Evolutionary conservation across 2,888 invertebrate species (phyloP), one percentile per base, ranked within the genome.

Genomic region (Melanargia galathea): DNA sequence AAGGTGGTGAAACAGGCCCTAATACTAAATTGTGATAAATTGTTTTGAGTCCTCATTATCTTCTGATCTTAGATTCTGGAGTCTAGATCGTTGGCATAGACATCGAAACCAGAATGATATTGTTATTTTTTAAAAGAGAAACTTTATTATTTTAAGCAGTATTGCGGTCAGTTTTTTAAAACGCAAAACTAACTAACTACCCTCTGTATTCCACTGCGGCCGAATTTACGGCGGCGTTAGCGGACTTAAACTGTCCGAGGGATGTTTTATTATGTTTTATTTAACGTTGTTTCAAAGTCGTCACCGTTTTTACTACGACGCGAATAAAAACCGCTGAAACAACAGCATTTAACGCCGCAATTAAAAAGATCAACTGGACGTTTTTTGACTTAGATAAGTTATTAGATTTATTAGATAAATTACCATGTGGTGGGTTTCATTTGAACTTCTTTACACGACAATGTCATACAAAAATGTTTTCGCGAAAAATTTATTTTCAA

Each of bases 151-250:
- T 40, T 30, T 49, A 43, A 63, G 60, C 45, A 40, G 33, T 52
- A 46, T 56, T 52, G 63, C 24, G 45, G 54, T n/a, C 20, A 45
- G 43, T 56, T 60, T 65, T 33, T 66, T 63, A 52, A 60, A 56
- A 58, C 40, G 24, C 57, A 57, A 63, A 60, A 63, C 57, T 65
- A 65, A 51, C 48, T 63, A 60, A 63, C 57, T 65, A 65, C 56
- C 48, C 60, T 56, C 63, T 58, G 52, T 54, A 18, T 60, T 63
- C 57, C 58, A 58, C 52, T 54, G 56, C 49, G 54, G 52, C 38
- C 22, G 22, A 63, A 63, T 66, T 66, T 66, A 66, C 60, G 63
- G 60, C 43, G 57, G 60, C 65, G 63, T 66, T 66, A 66, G 66
- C 63, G 60, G 63, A 66, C 63, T 66, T 63, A 66, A 66, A 66